A percentile compares a stretch with the other conserved stretches of the same genome.
These are phyloP conservation scores for Tarsius wallacei DNA, from an alignment of 2,797 vertebrate species.

Conservation along the genomic window DNA sequence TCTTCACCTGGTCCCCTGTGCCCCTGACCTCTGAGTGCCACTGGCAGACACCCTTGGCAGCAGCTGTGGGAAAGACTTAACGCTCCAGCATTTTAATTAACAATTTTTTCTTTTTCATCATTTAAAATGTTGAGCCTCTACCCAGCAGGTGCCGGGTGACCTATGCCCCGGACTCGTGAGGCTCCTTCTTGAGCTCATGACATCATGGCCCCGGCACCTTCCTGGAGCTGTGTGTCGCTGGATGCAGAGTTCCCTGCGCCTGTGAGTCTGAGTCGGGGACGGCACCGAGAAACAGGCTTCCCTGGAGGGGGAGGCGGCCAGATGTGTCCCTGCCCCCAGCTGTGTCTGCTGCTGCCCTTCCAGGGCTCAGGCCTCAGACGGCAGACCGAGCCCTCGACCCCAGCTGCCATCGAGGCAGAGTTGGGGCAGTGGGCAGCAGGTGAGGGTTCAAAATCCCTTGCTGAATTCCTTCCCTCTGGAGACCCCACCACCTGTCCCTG, in stretches of 20 bases:
- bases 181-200: background rate
- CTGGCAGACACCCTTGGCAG: background rate
- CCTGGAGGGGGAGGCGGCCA: background rate
- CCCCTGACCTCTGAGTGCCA: background rate
- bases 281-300: background rate
- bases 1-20: no score
- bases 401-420: background rate
- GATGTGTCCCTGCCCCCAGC: background rate
- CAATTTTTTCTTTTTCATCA: background rate
- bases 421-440: background rate
- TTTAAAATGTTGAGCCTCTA: background rate
- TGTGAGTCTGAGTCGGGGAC: background rate
- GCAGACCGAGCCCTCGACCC: background rate
- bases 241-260: no score
- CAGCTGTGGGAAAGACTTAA: background rate
- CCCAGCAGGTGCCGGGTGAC: background rate
- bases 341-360: background rate
- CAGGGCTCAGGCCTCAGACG: background rate
- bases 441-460: background rate
- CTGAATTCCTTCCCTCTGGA: background rate
- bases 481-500: background rate
- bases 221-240: background rate
- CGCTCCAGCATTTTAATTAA: background rate
- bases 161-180: background rate
- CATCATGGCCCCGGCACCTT: no score